Conservation (phyloP, 2,797 vertebrate species). For the Neopelma chrysocephalum region DNA sequence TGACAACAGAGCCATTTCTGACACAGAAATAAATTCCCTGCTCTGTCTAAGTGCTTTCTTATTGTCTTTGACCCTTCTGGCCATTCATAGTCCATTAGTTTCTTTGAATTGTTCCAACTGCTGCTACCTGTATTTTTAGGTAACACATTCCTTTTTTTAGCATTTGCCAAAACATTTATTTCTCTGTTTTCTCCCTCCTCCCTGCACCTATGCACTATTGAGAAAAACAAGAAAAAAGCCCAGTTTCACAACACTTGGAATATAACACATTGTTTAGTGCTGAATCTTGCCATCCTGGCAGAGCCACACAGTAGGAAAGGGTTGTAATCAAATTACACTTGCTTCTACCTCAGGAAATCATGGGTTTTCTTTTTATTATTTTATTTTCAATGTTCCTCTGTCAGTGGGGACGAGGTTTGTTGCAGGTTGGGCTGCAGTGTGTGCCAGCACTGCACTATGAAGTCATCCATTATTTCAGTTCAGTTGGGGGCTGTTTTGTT, state of each 20-base stretch:
- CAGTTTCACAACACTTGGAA: not conserved
- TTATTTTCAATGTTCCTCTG: not conserved
- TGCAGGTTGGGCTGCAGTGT: rapidly evolving
- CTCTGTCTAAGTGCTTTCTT: slow-evolving; percentile 32
- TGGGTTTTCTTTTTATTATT: not conserved
- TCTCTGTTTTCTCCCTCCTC: not conserved
- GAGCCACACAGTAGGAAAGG: not conserved
- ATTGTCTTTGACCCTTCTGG: slow-evolving; percentile 6
- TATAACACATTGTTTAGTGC: not conserved
- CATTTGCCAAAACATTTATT: not conserved
- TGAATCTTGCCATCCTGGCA: not conserved
- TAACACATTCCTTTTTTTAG: not conserved
- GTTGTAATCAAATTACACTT: not conserved
- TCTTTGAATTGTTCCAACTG: not conserved
- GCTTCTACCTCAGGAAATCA: not conserved
- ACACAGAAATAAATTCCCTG: not conserved
- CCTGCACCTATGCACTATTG: not conserved
- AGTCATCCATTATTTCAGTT: not conserved
- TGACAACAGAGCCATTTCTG: not conserved
- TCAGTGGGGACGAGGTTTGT: not conserved
- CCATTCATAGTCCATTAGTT: slow-evolving; percentile 8
- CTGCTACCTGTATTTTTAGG: not conserved
- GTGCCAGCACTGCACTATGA: not conserved
- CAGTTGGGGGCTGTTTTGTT: not conserved
- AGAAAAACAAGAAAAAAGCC: not conserved